Evolutionary conservation across 1,140 invertebrate genomes (phyloP).

Genomic region (Panagrolaimus sp.): DNA sequence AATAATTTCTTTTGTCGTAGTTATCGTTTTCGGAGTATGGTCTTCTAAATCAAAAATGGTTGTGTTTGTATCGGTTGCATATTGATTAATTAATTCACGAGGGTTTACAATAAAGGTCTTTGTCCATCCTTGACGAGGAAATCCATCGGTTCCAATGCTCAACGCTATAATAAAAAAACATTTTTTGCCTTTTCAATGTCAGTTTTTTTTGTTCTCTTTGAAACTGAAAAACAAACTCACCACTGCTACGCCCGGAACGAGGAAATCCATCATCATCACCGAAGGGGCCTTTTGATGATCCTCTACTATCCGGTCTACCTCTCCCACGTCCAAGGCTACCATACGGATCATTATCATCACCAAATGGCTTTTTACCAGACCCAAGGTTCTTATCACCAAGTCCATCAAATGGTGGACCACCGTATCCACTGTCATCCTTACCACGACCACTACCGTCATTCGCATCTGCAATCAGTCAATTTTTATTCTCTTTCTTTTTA

Average conservation of each 20-base stretch:
- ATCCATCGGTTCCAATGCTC: slow-evolving; percentile 34
- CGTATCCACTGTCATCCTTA: slow-evolving; percentile 22
- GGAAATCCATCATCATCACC: slow-evolving; percentile 9
- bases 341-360: not conserved
- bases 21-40: slow-evolving; percentile 37
- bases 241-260: not conserved
- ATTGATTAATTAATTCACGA: slow-evolving; percentile 57
- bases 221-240: not conserved
- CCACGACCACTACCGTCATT: slow-evolving; percentile 20
- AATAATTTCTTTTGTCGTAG: slow-evolving; percentile 33
- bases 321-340: not conserved
- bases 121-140: slow-evolving; percentile 49
- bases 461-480: too few species aligned
- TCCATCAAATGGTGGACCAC: not conserved
- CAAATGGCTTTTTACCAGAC: not conserved
- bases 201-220: not conserved
- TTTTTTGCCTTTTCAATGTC: not conserved
- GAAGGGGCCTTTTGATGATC: not conserved
- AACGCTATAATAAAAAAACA: slow-evolving; percentile 29
- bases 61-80: slow-evolving; percentile 55
- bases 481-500: too few species aligned
- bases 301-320: not conserved
- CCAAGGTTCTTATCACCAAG: slow-evolving; percentile 15
- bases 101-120: slow-evolving; percentile 56
- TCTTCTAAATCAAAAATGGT: slow-evolving; percentile 44